Percentiles rank a stretch among this genome's conserved stretches.
Conservation (phyloP, 2,113 vertebrate genomes). For the Hymenochirus boettgeri region DNA sequence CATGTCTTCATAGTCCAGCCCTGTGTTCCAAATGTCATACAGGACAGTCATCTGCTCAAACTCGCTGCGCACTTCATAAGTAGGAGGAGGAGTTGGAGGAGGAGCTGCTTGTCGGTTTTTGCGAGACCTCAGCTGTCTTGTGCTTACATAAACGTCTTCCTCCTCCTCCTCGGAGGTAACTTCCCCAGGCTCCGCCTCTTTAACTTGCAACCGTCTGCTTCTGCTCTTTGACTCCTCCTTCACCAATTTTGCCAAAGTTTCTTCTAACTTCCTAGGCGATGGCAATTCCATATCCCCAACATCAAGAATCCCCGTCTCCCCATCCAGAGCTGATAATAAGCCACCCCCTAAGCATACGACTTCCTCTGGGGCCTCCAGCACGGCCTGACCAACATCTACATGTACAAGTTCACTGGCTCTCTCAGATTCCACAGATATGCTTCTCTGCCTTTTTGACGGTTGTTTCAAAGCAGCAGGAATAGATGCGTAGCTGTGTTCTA, state of each 20-base stretch:
- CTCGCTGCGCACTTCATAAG: conserved; percentile 76
- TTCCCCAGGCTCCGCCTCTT: conserved; percentile 58
- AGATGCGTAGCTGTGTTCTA: conserved; percentile 85
- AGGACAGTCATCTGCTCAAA: conserved; percentile 94
- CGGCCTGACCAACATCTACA: conserved; percentile 50
- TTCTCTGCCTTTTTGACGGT: conserved; percentile 19
- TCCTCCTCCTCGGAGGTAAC: conserved; percentile 66
- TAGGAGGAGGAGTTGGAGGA: neutral
- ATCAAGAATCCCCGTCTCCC: conserved; percentile 45
- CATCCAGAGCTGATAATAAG: conserved; percentile 45
- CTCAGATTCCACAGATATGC: neutral
- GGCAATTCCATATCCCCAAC: conserved; percentile 23
- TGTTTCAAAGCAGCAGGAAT: conserved; percentile 24
- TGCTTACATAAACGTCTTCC: conserved; percentile 56
- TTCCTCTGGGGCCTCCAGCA: conserved; percentile 62
- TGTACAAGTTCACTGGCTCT: conserved; percentile 22
- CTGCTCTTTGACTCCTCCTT: conserved; percentile 54
- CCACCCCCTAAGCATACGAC: conserved; percentile 69
- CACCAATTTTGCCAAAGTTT: conserved; percentile 27
- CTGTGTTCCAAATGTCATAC: conserved; percentile 90
- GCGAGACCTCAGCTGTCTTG: conserved; percentile 56
- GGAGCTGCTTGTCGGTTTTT: conserved; percentile 5
- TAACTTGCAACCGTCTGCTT: neutral
- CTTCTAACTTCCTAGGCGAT: conserved; percentile 41
- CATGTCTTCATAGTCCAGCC: conserved; percentile 82